Percentiles rank a stretch among this genome's conserved stretches.
These are phyloP conservation scores for Brachirus orientalis DNA, from an alignment of 2,113 vertebrate genomes.

Conservation along the genomic window DNA sequence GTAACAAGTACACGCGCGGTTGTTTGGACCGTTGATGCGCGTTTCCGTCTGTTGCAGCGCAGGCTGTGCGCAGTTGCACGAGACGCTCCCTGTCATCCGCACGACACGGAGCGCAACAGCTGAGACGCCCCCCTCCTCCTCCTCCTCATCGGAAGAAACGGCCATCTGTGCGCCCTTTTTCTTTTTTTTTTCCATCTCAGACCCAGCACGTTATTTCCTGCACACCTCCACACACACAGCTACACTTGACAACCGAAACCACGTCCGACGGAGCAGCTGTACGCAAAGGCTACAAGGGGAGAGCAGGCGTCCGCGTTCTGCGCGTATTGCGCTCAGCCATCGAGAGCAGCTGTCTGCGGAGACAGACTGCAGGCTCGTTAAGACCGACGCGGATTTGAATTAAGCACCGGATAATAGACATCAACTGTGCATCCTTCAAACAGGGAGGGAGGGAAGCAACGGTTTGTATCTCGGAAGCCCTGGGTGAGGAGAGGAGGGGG, in stretches of 20 bases:
- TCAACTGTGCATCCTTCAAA: slow-evolving; percentile 61
- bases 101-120: not conserved
- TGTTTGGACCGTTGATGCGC: slow-evolving; percentile 4
- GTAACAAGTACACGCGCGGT: too few relatives aligned
- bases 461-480: slow-evolving; percentile 66
- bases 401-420: slow-evolving; percentile 71
- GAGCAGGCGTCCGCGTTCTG: not conserved
- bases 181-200: slow-evolving; percentile 42
- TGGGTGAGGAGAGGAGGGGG: slow-evolving; percentile 54
- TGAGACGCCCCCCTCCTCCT: not conserved
- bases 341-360: too few relatives aligned
- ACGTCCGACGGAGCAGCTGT: too few relatives aligned
- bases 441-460: slow-evolving; percentile 63
- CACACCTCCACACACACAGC: slow-evolving; percentile 19
- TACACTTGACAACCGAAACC: slow-evolving; percentile 18
- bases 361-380: slow-evolving; percentile 39
- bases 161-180: slow-evolving; percentile 68
- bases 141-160: slow-evolving; percentile 13
- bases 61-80: slow-evolving; percentile 22
- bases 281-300: too few relatives aligned
- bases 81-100: slow-evolving; percentile 8
- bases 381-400: slow-evolving; percentile 74
- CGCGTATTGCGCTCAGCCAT: slow-evolving; percentile 8
- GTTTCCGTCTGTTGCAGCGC: slow-evolving; percentile 11
- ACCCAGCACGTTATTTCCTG: slow-evolving; percentile 36